phyloP scores from a whole-genome alignment of 1,140 invertebrate genomes.

The Drosophila sp. region DNA sequence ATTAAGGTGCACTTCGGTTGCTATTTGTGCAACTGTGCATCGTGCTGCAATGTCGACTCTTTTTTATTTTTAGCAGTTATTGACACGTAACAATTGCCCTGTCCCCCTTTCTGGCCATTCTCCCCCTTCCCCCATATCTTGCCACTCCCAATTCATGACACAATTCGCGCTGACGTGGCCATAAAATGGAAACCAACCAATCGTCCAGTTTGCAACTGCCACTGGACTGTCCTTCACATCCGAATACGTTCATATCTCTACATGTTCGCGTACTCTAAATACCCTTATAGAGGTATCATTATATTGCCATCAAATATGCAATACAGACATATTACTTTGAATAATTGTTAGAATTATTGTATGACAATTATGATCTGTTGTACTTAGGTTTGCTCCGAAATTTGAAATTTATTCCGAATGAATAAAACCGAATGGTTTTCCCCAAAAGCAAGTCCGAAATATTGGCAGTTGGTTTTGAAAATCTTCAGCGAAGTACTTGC shows the following conservation, averaged over 20 bases:
- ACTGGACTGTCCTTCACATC: slow-evolving; percentile 8
- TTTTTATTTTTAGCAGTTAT: slow-evolving; percentile 80
- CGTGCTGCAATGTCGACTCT: slow-evolving; percentile 53
- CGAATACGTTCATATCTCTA: not conserved
- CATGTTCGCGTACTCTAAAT: not conserved
- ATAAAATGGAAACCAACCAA: slow-evolving; percentile 51
- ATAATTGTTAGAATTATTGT: too few relatives aligned
- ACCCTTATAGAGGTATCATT: not conserved
- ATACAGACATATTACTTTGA: too few relatives aligned
- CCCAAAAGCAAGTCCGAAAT: too few relatives aligned
- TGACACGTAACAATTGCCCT: slow-evolving; percentile 80
- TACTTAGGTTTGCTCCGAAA: too few relatives aligned
- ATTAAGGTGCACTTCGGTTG: slow-evolving; percentile 65
- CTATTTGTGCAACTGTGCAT: slow-evolving; percentile 18
- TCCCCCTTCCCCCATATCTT: not conserved
- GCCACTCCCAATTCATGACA: slow-evolving; percentile 39
- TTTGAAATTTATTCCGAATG: too few relatives aligned
- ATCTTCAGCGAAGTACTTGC: not conserved
- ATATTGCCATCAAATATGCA: too few relatives aligned
- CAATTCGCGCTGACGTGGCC: slow-evolving; percentile 56
- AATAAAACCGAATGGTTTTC: too few relatives aligned
- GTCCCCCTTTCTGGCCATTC: not conserved
- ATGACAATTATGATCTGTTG: too few relatives aligned
- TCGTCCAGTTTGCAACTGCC: slow-evolving; percentile 22
- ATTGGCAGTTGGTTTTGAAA: not conserved